Base-by-base conservation (phyloP, 2,797 vertebrate species). In the Bradypodion ventrale region DNA sequence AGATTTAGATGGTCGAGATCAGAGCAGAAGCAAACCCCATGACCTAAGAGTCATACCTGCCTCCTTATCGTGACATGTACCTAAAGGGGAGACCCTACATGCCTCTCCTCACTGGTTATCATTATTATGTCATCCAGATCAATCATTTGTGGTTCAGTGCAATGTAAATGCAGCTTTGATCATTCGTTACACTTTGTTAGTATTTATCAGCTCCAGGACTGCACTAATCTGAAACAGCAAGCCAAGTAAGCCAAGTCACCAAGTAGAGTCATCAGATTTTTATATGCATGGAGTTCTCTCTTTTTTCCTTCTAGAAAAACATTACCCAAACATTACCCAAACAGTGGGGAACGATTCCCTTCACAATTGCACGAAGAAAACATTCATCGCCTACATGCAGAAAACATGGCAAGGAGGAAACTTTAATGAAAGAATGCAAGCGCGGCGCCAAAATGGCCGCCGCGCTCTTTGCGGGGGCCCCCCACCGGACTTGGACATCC, bases 101-200 rank as follows among this genome's bases (percentile, higher is more conserved):
- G 78, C 94, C 91, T 94, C 87, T 75, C 91, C 94, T 94, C 93
- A 87, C 95, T 95, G 94, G 93, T 95, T 94, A 94, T 92, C 94
- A 93, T 95, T 94, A 96, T 96, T 95, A 96, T 93, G 94, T 96
- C 96, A 96, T 92, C 93, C 91, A 94, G 91, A 95, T 95, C 95
- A 95, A 94, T 94, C 95, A 94, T 89, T 93, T 94, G 92, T 89
- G 91, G 87, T 92, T 94, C 91, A 75, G 84, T 85, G 93, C 90
- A 91, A 89, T 91, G 91, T 94, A 95, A 96, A 95, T 91, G 87
- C 85, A 6, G 75, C 96, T 96, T 96, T 96, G 95, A 96, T 96
- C 94, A 96, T 96, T 96, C 93, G 96, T 93, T 96, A 93, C 94
- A 95, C 95, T 96, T 96, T 94, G 94, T 96, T 96, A 96, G 93